Percentiles rank a stretch among this genome's conserved stretches.
These are phyloP conservation scores for Caranx ignobilis DNA, from an alignment of 2,113 vertebrate species.

Conservation along the genomic window DNA sequence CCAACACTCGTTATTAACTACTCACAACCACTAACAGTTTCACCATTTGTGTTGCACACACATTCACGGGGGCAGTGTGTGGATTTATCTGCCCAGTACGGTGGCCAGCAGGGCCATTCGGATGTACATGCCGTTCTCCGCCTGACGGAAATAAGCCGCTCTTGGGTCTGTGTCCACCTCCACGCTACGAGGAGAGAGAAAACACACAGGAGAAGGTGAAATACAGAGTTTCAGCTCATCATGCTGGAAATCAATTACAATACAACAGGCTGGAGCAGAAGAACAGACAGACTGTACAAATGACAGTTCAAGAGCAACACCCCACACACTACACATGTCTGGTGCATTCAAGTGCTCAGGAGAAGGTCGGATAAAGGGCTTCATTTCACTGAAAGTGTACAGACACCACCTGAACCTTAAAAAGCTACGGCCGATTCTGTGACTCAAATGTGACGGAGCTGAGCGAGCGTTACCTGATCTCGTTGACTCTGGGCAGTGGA, in stretches of 20 bases:
- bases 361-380: no score
- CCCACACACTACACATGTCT: no score
- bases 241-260: not conserved
- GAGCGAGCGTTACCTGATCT: conserved; percentile 90
- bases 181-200: conserved; percentile 75
- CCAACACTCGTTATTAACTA: not conserved
- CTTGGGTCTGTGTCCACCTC: conserved; percentile 96
- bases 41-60: not conserved
- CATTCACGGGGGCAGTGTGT: no score
- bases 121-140: conserved; percentile 97
- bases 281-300: no score
- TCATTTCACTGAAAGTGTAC: no score
- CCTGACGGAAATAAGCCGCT: conserved; percentile 96
- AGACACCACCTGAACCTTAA: not conserved
- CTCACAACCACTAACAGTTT: not conserved
- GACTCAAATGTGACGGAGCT: no score
- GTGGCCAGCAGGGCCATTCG: conserved; percentile 97
- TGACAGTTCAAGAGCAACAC: no score
- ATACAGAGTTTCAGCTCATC: not conserved
- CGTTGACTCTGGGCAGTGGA: conserved; percentile 94
- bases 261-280: not conserved
- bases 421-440: no score
- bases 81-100: conserved; percentile 87
- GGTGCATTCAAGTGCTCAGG: no score
- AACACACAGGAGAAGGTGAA: not conserved